A percentile compares a stretch with the other conserved stretches of the same genome.
These are phyloP conservation scores for Sphecodes monilicornis DNA, from an alignment of 2,888 invertebrate genomes.

Conservation along the genomic window DNA sequence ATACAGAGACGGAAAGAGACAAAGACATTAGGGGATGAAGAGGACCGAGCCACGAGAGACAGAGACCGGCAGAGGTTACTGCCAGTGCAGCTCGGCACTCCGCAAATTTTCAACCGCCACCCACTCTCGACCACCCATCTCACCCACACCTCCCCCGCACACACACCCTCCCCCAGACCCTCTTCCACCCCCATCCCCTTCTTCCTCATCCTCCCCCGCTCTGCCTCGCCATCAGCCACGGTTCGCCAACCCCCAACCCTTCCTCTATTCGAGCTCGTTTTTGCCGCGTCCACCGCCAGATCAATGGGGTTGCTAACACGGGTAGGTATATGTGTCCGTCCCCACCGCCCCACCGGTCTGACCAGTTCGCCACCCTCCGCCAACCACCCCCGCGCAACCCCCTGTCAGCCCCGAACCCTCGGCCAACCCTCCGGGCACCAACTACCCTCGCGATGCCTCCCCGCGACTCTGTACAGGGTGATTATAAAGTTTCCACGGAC, in stretches of 20 bases:
- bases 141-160: slow-evolving; percentile 26
- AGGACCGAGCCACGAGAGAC: slow-evolving; percentile 34
- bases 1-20: not conserved
- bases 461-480: slow-evolving; percentile 73
- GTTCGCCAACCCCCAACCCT: slow-evolving; percentile 63
- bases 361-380: slow-evolving; percentile 50
- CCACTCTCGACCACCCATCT: slow-evolving; percentile 59
- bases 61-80: slow-evolving; percentile 58
- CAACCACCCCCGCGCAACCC: slow-evolving; percentile 7
- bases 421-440: slow-evolving; percentile 51
- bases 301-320: slow-evolving; percentile 84
- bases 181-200: slow-evolving; percentile 17
- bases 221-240: slow-evolving; percentile 38
- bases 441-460: slow-evolving; percentile 63
- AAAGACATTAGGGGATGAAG: slow-evolving; percentile 39
- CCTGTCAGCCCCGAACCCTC: slow-evolving; percentile 56
- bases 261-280: slow-evolving; percentile 79
- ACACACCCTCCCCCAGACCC: slow-evolving; percentile 23
- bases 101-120: slow-evolving; percentile 81
- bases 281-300: slow-evolving; percentile 83
- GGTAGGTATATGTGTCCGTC: slow-evolving; percentile 80
- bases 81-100: slow-evolving; percentile 78
- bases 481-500: slow-evolving; percentile 77
- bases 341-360: slow-evolving; percentile 70
- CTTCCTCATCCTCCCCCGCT: slow-evolving; percentile 36